These are phyloP conservation scores for Macropus fuliginosus DNA, from an alignment of 2,797 vertebrate species.

Conservation along the genomic window DNA sequence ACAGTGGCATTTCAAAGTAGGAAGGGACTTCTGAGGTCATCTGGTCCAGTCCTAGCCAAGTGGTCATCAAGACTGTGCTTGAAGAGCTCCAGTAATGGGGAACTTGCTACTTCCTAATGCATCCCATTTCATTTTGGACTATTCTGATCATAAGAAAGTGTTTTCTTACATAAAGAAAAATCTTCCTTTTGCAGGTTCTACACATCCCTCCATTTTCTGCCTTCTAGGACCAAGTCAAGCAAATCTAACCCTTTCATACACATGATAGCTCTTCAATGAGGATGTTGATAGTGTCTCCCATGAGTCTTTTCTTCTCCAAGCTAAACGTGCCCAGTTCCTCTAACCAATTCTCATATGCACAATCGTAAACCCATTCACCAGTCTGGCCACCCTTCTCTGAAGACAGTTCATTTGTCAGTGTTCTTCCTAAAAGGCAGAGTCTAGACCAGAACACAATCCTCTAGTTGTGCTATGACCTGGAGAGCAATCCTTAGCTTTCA, in stretches of 20 bases:
- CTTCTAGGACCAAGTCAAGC: not conserved
- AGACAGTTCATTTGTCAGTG: not conserved
- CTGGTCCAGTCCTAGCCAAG: not conserved
- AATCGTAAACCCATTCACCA: not conserved
- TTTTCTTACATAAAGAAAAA: not conserved
- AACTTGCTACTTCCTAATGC: not conserved
- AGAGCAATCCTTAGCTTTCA: not conserved
- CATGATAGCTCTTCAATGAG: not conserved
- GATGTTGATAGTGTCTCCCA: not conserved
- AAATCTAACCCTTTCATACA: not conserved
- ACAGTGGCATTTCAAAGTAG: not conserved
- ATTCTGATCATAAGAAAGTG: not conserved
- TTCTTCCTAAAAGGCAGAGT: not conserved
- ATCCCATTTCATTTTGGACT: not conserved
- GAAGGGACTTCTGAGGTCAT: not conserved
- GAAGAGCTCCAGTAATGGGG: not conserved
- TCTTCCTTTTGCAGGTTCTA: not conserved
- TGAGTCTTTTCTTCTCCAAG: not conserved
- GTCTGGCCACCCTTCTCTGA: not conserved
- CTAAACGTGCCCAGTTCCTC: not conserved
- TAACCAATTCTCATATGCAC: not conserved
- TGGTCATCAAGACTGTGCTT: not conserved
- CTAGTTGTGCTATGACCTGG: not conserved
- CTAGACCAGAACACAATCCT: not conserved
- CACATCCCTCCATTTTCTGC: not conserved